Evolutionary conservation across 64 coral and sea anemone genomes (phyloP), one percentile per base, ranked within the genome.

Genomic region (Cladopsammia gracilis): DNA sequence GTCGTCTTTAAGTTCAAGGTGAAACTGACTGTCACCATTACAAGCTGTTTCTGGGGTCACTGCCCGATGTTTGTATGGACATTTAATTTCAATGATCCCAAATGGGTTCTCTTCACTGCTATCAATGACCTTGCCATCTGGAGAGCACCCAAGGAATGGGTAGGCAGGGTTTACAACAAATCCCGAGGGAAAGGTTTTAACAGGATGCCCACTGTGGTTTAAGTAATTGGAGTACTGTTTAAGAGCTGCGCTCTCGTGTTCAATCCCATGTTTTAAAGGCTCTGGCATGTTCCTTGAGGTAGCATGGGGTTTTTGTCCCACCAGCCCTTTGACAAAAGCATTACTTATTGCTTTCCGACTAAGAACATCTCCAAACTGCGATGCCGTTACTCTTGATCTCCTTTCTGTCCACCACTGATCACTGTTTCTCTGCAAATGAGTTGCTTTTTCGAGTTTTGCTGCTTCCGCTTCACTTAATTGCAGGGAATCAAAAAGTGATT

Each of bases 51-150:
- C 3, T 9, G 89, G 77, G 26, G 49, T 91, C 49, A 91, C 77
- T 73, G 71, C 46, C 64, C 87, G 45, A 22, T 87, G 50, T 76
- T 77, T 77, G 57, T 65, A 89, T 13, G 72, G 72, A 18, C 76
- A 83, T 80, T 90, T 91, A 49, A 91, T 82, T 91, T 91, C 77
- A 81, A 83, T 7, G 8, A 83, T 91, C 53, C 77, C 78, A 73
- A 25, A 83, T 53, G 66, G 77, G 89, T 69, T 20, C 34, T 82
- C 47, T 25, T 46, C 59, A 48, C 76, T 57, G 26, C 54, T 18
- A 80, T 82, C 64, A 80, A 81, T 90, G 9, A 71, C 66, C 20
- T 83, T 82, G 26, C 2, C 48, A 83, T 83, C 71, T 19, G 87
- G 71, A 13, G 54, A 71, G 24, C 71, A 89, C 54, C 71, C 71